Percentiles rank a stretch among this genome's conserved stretches.
Evolutionary conservation across 2,113 vertebrate genomes (phyloP).

Genomic region (Oreochromis aureus): DNA sequence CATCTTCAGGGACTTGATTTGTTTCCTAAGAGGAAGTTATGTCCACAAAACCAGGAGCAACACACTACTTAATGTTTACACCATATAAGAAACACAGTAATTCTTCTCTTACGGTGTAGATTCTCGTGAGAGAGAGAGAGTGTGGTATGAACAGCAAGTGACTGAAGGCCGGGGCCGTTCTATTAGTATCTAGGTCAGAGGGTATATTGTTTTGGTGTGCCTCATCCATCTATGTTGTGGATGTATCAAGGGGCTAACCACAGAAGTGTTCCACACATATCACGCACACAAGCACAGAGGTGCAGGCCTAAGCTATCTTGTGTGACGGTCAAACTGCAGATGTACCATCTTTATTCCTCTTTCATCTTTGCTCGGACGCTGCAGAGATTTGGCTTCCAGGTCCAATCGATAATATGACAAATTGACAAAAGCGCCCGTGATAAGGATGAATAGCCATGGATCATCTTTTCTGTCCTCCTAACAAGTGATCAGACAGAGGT

Average conservation of each 20-base stretch:
- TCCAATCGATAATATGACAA: conserved; percentile 41
- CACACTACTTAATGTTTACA: not conserved
- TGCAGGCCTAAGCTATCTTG: not conserved
- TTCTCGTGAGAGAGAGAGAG: not conserved
- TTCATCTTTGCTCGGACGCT: not conserved
- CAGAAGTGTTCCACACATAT: not conserved
- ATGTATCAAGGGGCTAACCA: conserved; percentile 8
- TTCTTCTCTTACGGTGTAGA: not conserved
- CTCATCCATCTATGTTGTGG: conserved; percentile 25
- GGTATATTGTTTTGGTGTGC: conserved; percentile 31
- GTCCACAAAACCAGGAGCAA: not conserved
- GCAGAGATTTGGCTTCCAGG: not conserved
- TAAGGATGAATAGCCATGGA: conserved; percentile 30
- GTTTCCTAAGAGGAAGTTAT: not conserved
- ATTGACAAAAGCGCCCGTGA: conserved; percentile 36
- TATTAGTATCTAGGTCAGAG: conserved; percentile 31
- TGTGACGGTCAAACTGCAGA: conserved; percentile 26
- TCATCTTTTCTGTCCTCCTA: not conserved
- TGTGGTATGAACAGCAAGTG: not conserved
- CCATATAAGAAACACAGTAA: not conserved
- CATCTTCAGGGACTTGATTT: not conserved
- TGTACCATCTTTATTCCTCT: not conserved
- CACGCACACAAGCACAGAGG: not conserved
- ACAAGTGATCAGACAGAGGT: conserved; percentile 16
- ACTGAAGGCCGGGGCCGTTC: not conserved